A percentile compares a stretch with the other conserved stretches of the same genome.
Evolutionary conservation across 1,140 invertebrate genomes (phyloP).

Genomic region (Zaprionus ornatus): DNA sequence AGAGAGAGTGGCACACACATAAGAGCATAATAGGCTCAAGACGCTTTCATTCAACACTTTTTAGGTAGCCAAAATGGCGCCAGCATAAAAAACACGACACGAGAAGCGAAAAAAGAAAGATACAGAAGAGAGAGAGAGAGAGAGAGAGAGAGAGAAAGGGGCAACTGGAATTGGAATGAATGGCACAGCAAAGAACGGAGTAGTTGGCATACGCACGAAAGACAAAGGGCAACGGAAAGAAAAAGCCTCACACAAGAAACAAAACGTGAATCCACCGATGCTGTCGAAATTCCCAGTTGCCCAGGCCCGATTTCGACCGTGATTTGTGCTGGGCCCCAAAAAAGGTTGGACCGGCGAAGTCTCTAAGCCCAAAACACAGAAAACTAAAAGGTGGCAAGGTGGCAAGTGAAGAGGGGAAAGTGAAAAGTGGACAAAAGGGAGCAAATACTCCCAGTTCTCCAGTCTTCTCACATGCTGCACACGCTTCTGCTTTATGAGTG

Average conservation of each 20-base stretch:
- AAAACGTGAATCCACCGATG: slow-evolving; percentile 1
- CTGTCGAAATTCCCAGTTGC: slow-evolving; percentile 35
- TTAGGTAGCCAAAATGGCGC: slow-evolving; percentile 75
- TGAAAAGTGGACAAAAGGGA: slow-evolving; percentile 33
- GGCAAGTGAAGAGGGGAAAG: not conserved
- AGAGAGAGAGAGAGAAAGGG: too few relatives aligned
- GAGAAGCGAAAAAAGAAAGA: slow-evolving; percentile 22
- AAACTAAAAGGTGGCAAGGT: slow-evolving; percentile 6
- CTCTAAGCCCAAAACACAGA: not conserved
- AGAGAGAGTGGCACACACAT: slow-evolving; percentile 25
- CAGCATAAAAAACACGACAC: slow-evolving; percentile 59
- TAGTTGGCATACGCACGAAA: slow-evolving; percentile 71
- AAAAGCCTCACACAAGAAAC: slow-evolving; percentile 19
- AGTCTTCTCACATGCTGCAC: not conserved
- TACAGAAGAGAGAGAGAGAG: too few relatives aligned
- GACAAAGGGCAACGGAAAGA: slow-evolving; percentile 51
- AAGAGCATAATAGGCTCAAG: slow-evolving; percentile 75
- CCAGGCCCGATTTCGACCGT: slow-evolving; percentile 22
- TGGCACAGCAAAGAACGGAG: slow-evolving; percentile 35
- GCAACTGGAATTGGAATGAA: slow-evolving; percentile 45
- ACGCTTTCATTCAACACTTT: slow-evolving; percentile 80
- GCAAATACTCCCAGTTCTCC: not conserved
- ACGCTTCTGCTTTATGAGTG: slow-evolving; percentile 36
- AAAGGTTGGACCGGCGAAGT: not conserved
- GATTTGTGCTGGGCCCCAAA: slow-evolving; percentile 28